Evolutionary conservation across 2,113 vertebrate genomes (phyloP).

Genomic region (Oncorhynchus gorbuscha): DNA sequence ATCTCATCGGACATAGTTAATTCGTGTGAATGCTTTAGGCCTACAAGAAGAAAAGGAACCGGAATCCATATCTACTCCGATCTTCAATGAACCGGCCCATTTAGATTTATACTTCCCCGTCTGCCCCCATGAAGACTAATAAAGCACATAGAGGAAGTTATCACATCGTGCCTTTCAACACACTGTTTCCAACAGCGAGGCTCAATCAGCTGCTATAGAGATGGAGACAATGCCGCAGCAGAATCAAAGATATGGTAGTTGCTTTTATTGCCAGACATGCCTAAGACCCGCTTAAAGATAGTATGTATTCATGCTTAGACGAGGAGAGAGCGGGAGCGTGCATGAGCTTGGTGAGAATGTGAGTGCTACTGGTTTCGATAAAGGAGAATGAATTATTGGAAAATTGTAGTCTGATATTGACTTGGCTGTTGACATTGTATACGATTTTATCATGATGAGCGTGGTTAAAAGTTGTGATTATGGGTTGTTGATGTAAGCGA

Average conservation of each 20-base stretch:
- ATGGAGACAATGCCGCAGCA: conserved; percentile 7
- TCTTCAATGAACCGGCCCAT: not conserved
- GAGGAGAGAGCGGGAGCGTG: not conserved
- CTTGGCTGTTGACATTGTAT: no score
- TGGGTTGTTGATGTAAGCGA: no score
- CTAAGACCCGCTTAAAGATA: conserved; percentile 1
- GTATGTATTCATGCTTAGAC: not conserved
- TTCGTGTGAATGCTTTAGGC: not conserved
- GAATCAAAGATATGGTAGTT: conserved; percentile 30
- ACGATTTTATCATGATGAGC: no score
- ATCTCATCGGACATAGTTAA: no score
- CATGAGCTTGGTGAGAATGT: conserved; percentile 1
- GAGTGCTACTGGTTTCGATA: not conserved
- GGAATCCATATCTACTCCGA: not conserved
- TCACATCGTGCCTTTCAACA: conserved; percentile 1
- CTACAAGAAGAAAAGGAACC: not conserved
- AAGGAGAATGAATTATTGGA: not conserved
- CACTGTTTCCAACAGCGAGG: conserved; percentile 9
- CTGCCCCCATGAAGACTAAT: conserved; percentile 1
- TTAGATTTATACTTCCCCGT: not conserved
- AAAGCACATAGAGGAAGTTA: conserved; percentile 1
- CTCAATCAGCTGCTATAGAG: not conserved
- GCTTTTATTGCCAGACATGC: conserved; percentile 18
- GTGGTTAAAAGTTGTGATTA: no score
- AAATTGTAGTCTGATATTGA: no score